Evolutionary conservation across 1,140 invertebrate genomes (phyloP).

Genomic region (Zaprionus taronus): DNA sequence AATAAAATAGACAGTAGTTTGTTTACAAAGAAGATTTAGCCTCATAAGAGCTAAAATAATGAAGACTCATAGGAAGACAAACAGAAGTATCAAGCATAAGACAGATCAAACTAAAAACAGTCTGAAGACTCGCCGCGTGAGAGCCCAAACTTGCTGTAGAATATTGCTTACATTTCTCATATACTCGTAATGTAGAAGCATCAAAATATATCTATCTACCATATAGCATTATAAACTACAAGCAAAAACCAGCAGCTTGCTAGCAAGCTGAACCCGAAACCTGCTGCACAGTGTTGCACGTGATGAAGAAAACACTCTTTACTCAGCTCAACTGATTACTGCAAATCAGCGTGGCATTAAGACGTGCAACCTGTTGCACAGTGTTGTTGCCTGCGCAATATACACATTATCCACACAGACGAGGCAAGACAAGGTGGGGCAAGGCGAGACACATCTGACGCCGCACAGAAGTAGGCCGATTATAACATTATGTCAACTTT

Average conservation of each 20-base stretch:
- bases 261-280: background rate
- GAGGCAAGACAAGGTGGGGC: constrained; percentile 22
- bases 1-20: background rate
- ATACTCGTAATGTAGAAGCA: too few species aligned
- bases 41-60: background rate
- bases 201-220: too few species aligned
- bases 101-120: background rate
- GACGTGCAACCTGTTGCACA: constrained; percentile 40
- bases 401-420: constrained; percentile 73
- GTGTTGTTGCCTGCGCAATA: constrained; percentile 54
- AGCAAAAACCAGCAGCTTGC: too few species aligned
- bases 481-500: constrained; percentile 83
- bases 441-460: constrained; percentile 52
- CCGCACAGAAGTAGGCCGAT: constrained; percentile 68
- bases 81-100: background rate
- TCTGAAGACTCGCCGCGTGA: background rate
- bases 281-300: background rate
- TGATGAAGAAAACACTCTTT: background rate
- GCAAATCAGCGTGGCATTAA: background rate
- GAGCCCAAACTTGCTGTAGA: background rate
- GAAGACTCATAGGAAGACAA: background rate
- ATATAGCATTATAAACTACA: too few species aligned
- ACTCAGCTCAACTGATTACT: background rate
- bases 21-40: background rate
- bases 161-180: background rate